Base-by-base conservation (phyloP, 1,140 invertebrate genomes). In the Thaumetopoea pityocampa region DNA sequence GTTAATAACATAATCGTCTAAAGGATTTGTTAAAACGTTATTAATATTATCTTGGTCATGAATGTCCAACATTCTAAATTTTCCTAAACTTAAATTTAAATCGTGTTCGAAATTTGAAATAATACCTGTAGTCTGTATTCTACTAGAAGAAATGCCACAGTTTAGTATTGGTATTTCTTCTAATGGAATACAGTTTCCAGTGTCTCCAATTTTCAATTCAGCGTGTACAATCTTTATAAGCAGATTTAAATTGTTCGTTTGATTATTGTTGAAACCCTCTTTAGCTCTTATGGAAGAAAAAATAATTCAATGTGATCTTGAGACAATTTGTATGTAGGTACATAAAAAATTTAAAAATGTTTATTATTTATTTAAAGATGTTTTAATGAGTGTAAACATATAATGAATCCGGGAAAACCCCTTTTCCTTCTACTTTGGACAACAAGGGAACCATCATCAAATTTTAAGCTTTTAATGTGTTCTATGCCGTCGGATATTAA, bases 261-360 rank as follows among this genome's bases (percentile, higher is more conserved):
- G 46, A 11, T 54, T 54, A 28, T 47, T 38, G 14, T 51, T 51
- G 5, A n/a, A 8, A 5, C 47, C 46, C 9, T 41, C 43, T 26
- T 48, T 35, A 28, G 43, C 29, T 15, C 51, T 46, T 12, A 48
- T 45, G 19, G 38, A 34, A 3, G 18, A 38, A 58, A 58, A 2
- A 58, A 16, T n/a, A 53, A n/a, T 4, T 58, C 50, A 2, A 58
- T 14, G 16, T 58, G 42, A n/a, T 53, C 46, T 27, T 53, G 50
- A n/a, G 33, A 40, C 3, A 45, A 11, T 36, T 51, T 38, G 16
- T 51, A 38, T 0, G 50, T n/a, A 9, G 42, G 24, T 12, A 59
- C 17, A 29, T 26, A 52, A 22, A n/a, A 14, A 3, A 43, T 7
- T 11, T 24, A 12, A 6, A 15, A 1, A 10, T 17, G 7, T 19